These are phyloP conservation scores for Onychostruthus taczanowskii DNA, from an alignment of 2,113 vertebrate species.

Conservation along the genomic window DNA sequence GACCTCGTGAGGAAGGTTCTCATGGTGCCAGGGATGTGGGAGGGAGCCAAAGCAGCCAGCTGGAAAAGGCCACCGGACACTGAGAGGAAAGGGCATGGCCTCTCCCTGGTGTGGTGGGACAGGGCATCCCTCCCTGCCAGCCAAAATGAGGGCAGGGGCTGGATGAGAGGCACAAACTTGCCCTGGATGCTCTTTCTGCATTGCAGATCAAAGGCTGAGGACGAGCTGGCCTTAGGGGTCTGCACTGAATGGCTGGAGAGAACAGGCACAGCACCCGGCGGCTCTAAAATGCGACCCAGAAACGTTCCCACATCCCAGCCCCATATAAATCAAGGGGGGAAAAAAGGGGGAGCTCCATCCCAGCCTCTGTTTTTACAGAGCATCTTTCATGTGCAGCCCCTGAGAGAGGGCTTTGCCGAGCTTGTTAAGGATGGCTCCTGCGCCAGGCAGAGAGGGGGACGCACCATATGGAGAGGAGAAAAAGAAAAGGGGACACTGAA, in stretches of 20 bases:
- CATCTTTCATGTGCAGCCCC: slow-evolving; percentile 62
- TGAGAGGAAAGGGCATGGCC: not conserved
- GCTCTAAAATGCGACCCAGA: slow-evolving; percentile 37
- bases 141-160: not conserved
- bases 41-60: not conserved
- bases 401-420: slow-evolving; percentile 56
- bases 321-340: slow-evolving; percentile 58
- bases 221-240: slow-evolving; percentile 40
- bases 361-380: slow-evolving; percentile 58
- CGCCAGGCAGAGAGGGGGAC: slow-evolving; percentile 60
- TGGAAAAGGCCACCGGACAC: not conserved
- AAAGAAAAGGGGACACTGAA: slow-evolving; percentile 68
- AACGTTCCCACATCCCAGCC: slow-evolving; percentile 62
- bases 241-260: slow-evolving; percentile 21
- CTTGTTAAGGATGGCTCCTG: slow-evolving; percentile 64
- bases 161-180: not conserved
- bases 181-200: slow-evolving; percentile 26
- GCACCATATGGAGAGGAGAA: slow-evolving; percentile 66
- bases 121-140: not conserved
- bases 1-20: not conserved
- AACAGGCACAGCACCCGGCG: slow-evolving; percentile 7
- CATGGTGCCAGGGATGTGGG: not conserved
- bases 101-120: fast-evolving
- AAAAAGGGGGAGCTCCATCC: not conserved
- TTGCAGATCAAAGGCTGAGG: slow-evolving; percentile 60